Evolutionary conservation across 2,888 invertebrate species (phyloP).

Genomic region (Xylophagus ater): DNA sequence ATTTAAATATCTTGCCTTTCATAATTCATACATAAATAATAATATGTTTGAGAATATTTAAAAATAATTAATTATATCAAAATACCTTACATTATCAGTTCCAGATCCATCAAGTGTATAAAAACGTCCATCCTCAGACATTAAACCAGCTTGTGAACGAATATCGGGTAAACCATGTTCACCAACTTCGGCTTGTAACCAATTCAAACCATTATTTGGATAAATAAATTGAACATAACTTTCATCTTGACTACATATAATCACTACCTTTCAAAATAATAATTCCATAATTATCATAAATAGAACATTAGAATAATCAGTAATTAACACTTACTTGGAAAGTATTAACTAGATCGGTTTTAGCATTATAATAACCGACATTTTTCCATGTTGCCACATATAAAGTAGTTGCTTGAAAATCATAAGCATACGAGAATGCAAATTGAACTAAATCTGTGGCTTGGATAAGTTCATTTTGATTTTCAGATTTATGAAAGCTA

Average conservation of each 20-base stretch:
- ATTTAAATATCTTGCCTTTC: constrained; percentile 36
- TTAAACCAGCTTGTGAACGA: constrained; percentile 86
- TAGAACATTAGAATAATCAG: not conserved
- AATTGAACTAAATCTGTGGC: constrained; percentile 60
- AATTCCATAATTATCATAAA: constrained; percentile 17
- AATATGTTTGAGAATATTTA: no score
- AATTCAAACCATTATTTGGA: constrained; percentile 77
- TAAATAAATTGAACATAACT: constrained; percentile 82
- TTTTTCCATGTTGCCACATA: constrained; percentile 86
- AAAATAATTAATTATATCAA: no score
- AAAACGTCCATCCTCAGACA: constrained; percentile 68
- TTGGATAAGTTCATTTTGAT: constrained; percentile 48
- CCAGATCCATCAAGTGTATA: constrained; percentile 77
- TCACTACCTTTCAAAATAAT: constrained; percentile 22
- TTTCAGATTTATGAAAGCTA: constrained; percentile 58
- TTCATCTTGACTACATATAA: constrained; percentile 40
- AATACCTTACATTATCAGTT: constrained; percentile 77
- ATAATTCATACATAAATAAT: constrained; percentile 9
- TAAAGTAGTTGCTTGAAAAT: constrained; percentile 65
- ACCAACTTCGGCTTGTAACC: constrained; percentile 74
- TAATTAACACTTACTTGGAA: constrained; percentile 67
- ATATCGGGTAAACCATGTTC: constrained; percentile 75
- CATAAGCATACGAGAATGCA: constrained; percentile 57
- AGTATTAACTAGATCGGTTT: constrained; percentile 66
- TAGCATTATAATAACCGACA: constrained; percentile 60